phyloP scores from a whole-genome alignment of 2,113 vertebrate genomes.

The Diglossa brunneiventris region DNA sequence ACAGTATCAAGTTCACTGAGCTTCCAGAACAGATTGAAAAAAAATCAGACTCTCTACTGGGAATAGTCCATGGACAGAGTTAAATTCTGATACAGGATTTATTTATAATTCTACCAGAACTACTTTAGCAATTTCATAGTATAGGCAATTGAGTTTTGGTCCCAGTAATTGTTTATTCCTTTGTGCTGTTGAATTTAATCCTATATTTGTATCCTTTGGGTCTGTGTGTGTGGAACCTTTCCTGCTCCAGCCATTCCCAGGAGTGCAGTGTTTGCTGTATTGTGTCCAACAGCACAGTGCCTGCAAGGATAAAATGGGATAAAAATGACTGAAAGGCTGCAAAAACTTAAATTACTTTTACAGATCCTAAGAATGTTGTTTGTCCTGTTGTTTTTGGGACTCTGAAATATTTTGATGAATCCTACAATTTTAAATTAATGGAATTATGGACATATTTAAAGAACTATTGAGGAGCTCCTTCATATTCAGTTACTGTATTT shows the following conservation, averaged over 20 bases:
- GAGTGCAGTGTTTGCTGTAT: not conserved
- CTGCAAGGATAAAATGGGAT: not conserved
- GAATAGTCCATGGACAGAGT: not conserved
- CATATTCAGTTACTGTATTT: not conserved
- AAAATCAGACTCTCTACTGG: not conserved
- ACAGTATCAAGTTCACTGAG: not conserved
- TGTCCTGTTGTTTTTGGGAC: not conserved
- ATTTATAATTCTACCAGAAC: conserved; percentile 5
- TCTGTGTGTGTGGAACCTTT: not conserved
- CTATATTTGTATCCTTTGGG: not conserved
- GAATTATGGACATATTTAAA: not conserved
- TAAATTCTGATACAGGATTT: not conserved
- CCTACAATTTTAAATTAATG: not conserved
- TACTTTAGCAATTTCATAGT: not conserved
- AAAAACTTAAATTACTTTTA: not conserved
- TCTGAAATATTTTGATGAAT: not conserved
- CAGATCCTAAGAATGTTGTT: not conserved
- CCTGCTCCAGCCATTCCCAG: not conserved
- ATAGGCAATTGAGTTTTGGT: conserved; percentile 37
- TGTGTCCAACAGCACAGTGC: not conserved
- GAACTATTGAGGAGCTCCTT: not conserved
- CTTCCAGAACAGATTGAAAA: not conserved
- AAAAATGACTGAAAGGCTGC: not conserved
- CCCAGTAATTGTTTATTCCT: conserved; percentile 40
- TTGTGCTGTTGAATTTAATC: conserved; percentile 12